Evolutionary conservation across 1,140 invertebrate genomes (phyloP).

Genomic region (Drosophila teissieri): DNA sequence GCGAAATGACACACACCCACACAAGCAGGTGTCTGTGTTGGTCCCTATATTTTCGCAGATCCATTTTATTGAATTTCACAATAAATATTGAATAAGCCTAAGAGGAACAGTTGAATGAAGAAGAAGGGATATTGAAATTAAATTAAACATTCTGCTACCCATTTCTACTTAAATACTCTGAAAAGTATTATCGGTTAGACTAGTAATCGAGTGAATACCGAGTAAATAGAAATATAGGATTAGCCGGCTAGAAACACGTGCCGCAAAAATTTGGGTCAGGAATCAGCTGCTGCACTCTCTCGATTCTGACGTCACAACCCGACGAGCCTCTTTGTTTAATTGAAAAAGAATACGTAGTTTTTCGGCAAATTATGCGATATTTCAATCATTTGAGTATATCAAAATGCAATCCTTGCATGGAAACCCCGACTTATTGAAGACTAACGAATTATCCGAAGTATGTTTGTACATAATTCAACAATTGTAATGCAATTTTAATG

Average conservation of each 20-base stretch:
- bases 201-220: no score
- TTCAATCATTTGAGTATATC: background rate
- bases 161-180: background rate
- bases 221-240: background rate
- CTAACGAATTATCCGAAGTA: no score
- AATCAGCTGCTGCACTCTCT: slow-evolving; percentile 38
- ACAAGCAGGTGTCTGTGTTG: slow-evolving; percentile 2
- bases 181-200: background rate
- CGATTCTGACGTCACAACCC: slow-evolving; percentile 1
- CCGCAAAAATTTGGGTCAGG: slow-evolving; percentile 52
- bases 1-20: slow-evolving; percentile 3
- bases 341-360: background rate
- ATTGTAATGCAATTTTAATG: no score
- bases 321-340: background rate
- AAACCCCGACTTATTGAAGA: no score
- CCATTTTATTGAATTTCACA: slow-evolving; percentile 72
- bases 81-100: slow-evolving; percentile 24
- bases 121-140: background rate
- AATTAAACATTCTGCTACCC: background rate
- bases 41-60: slow-evolving; percentile 52
- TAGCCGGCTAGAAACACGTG: slow-evolving; percentile 40
- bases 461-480: no score
- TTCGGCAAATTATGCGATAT: no score
- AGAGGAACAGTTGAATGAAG: background rate
- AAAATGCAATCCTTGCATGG: no score